Conservation (phyloP, 2,113 vertebrate genomes). For the Melozone crissalis region DNA sequence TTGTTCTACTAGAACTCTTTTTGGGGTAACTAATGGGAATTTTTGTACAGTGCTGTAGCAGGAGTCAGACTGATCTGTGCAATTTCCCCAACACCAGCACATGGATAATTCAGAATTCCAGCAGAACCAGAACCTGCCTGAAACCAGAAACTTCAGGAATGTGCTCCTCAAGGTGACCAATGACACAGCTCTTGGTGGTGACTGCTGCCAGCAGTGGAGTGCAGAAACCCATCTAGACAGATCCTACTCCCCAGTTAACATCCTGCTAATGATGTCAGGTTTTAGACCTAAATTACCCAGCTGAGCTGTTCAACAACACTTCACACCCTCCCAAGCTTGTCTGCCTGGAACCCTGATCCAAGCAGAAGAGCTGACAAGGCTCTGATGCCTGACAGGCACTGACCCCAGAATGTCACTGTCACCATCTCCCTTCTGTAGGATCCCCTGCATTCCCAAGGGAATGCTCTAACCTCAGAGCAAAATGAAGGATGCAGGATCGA, state of each 20-base stretch:
- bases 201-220: background rate
- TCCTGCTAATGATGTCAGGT: background rate
- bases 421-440: background rate
- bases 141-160: background rate
- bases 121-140: background rate
- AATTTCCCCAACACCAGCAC: background rate
- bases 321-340: background rate
- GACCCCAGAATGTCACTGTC: background rate
- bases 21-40: background rate
- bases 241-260: background rate
- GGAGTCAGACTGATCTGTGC: background rate
- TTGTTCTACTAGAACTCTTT: background rate
- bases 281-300: background rate
- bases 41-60: background rate
- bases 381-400: background rate
- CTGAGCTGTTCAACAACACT: background rate
- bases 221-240: background rate
- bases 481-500: accelerated
- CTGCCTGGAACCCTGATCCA: background rate
- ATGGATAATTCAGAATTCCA: background rate
- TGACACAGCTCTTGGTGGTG: background rate
- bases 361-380: background rate
- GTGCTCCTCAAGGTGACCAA: background rate
- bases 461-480: background rate
- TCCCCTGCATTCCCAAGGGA: background rate